phyloP scores from a whole-genome alignment of 2,797 vertebrate species.

The Alosa sapidissima region DNA sequence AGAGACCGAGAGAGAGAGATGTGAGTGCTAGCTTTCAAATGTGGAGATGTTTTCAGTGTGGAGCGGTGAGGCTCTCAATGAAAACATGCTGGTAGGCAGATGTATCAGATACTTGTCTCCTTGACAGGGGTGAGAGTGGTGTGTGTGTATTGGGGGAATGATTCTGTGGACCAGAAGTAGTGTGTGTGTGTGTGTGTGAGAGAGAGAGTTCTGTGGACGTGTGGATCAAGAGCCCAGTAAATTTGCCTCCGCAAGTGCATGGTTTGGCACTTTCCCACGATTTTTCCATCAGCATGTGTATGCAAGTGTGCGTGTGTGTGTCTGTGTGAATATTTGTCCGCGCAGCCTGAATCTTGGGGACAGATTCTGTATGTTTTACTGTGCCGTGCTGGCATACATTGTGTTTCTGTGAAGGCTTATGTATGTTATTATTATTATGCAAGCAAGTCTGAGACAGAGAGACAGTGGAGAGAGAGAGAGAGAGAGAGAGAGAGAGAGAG shows the following conservation, averaged over 20 bases:
- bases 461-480: neutral
- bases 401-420: constrained; percentile 5
- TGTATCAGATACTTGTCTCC: constrained; percentile 64
- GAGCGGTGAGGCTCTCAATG: neutral
- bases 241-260: constrained; percentile 53
- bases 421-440: constrained; percentile 13
- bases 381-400: neutral
- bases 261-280: constrained; percentile 55
- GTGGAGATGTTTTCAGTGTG: neutral
- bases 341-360: neutral
- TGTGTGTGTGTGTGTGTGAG: neutral
- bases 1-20: constrained; percentile 26
- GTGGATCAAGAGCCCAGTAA: constrained; percentile 58
- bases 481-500: constrained; percentile 4
- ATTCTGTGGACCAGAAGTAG: neutral
- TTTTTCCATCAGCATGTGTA: constrained; percentile 34
- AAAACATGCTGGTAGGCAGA: constrained; percentile 15
- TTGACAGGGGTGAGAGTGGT: constrained; percentile 40
- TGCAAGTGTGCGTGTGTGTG: neutral
- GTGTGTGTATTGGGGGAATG: neutral
- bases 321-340: constrained; percentile 35
- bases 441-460: constrained; percentile 7
- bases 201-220: constrained; percentile 26
- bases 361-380: constrained; percentile 13
- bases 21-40: neutral